Base-by-base conservation (phyloP, 2,797 vertebrate genomes). In the Chromis chromis region DNA sequence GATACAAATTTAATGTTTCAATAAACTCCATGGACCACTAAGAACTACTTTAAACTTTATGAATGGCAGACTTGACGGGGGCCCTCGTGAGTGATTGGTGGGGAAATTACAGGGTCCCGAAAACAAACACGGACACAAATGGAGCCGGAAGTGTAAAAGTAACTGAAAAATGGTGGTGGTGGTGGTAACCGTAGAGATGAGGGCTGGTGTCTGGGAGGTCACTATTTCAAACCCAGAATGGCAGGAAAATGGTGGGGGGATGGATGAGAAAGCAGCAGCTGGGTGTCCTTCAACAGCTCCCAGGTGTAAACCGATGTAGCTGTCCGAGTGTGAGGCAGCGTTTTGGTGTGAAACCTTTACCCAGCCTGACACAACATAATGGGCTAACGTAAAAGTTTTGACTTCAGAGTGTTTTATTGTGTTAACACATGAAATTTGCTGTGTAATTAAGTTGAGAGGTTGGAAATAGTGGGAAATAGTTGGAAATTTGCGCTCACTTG, bases 1-100 rank as follows among this genome's bases (percentile, higher is more conserved):
- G 87, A 91, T 91, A 90, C 93, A 92, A 93, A 96, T 95, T 93
- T 95, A 94, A 94, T 93, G 93, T 94, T 95, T 94, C 93, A 94
- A 94, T 95, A 95, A 94, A 94, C 92, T 94, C 83, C 66, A 76
- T 61, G 91, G 89, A 95, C 95, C 94, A 93, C 95, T 95, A 96
- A 96, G 84, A 95, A 92, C 91, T 92, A 94, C 93, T 92, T 95
- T 94, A 89, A 89, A 92, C 94, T 94, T 95, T 93, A 95, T 95
- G 95, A 95, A 96, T 95, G 93, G 93, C 87, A 94, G 93, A 91
- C 92, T 92, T 91, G 92, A 93, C 55, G 74, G 91, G 89, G 90
- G 90, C 94, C 89, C 84, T 76, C 85, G 55, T 76, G 90, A 91
- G 75, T 88, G 91, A 94, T 94, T 91, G 92, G 85, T 88, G 87